phyloP scores from a whole-genome alignment of 2,888 invertebrate genomes.

The Lydus trimaculatus region DNA sequence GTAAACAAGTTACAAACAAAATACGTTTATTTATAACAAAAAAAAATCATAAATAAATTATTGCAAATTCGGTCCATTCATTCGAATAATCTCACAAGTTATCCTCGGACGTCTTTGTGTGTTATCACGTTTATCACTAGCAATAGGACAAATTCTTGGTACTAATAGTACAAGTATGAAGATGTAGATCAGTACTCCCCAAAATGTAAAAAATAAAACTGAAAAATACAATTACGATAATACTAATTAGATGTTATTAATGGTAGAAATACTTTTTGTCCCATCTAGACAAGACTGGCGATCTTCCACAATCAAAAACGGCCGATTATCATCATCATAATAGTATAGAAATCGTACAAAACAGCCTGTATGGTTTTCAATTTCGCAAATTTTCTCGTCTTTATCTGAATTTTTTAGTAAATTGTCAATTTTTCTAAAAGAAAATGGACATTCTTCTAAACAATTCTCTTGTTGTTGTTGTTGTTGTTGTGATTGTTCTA shows the following conservation, averaged over 20 bases:
- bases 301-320: not conserved
- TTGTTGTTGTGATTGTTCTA: not conserved
- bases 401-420: slow-evolving; percentile 37
- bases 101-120: not conserved
- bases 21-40: not conserved
- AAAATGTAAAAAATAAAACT: slow-evolving; percentile 2
- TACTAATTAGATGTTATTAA: not conserved
- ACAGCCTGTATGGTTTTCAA: slow-evolving; percentile 56
- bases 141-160: not conserved
- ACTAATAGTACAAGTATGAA: not conserved
- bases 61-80: not conserved
- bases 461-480: not conserved
- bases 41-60: not conserved
- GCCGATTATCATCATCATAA: slow-evolving; percentile 48
- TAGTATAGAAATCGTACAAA: slow-evolving; percentile 58
- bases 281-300: not conserved
- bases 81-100: not conserved
- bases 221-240: not conserved
- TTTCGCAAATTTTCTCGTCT: slow-evolving; percentile 53
- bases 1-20: too few species aligned
- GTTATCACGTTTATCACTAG: not conserved
- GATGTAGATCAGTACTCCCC: not conserved
- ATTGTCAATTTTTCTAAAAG: not conserved
- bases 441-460: slow-evolving; percentile 9
- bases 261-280: not conserved